phyloP scores from a whole-genome alignment of 2,113 vertebrate genomes.

The Ophiodon elongatus region DNA sequence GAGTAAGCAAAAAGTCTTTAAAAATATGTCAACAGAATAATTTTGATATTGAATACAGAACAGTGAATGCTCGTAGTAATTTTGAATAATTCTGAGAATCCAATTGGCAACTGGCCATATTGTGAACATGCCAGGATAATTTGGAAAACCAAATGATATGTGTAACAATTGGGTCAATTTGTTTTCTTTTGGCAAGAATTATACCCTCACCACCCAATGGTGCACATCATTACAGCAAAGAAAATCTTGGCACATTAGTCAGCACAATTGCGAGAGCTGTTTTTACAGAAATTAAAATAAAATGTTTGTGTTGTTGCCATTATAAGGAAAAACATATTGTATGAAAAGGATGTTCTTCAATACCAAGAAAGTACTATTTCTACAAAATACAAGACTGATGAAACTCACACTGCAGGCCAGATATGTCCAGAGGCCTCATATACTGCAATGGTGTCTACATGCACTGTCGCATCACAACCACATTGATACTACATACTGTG shows the following conservation, averaged over 20 bases:
- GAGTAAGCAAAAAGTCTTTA: neutral
- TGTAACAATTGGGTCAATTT: constrained; percentile 39
- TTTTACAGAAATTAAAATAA: neutral
- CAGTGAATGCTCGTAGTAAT: constrained; percentile 1
- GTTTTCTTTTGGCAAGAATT: constrained; percentile 34
- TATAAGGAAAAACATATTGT: neutral
- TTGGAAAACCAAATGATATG: constrained; percentile 36
- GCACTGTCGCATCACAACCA: neutral
- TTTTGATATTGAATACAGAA: constrained; percentile 16
- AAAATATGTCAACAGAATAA: neutral
- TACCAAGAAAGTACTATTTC: neutral
- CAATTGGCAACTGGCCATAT: constrained; percentile 24
- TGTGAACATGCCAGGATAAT: constrained; percentile 25
- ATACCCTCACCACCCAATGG: constrained; percentile 1
- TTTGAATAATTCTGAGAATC: neutral
- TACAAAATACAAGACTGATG: neutral
- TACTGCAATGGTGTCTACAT: constrained; percentile 9
- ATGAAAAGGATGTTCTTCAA: neutral
- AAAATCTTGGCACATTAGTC: constrained; percentile 2
- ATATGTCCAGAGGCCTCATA: constrained; percentile 26
- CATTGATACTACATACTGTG: neutral
- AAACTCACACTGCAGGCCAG: constrained; percentile 12
- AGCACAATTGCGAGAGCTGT: neutral
- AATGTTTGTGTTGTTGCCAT: neutral
- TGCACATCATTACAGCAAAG: constrained; percentile 7